These are phyloP conservation scores for Drosophila equinoxialis DNA, from an alignment of 1,140 invertebrate genomes.

Conservation along the genomic window DNA sequence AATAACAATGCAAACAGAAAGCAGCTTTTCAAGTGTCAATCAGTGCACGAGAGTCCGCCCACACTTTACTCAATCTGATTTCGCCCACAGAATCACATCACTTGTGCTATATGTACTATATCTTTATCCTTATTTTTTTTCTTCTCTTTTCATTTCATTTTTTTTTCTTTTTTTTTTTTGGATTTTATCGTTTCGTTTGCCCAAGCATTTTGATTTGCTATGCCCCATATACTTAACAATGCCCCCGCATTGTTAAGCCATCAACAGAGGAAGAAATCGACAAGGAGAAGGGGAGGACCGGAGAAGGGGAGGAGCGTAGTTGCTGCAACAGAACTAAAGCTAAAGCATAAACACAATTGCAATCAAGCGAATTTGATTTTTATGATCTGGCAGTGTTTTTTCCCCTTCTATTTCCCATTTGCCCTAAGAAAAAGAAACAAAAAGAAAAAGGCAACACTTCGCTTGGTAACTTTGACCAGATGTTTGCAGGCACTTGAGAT, in stretches of 20 bases:
- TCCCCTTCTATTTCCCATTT: too few relatives aligned
- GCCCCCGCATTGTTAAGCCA: conserved; percentile 46
- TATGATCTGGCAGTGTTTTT: conserved; percentile 40
- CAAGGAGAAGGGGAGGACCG: too few relatives aligned
- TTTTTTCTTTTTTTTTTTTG: conserved; percentile 15
- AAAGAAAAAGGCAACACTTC: too few relatives aligned
- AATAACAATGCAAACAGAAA: conserved; percentile 49
- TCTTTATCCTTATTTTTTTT: conserved; percentile 20
- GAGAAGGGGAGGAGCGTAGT: background rate
- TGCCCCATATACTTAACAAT: conserved; percentile 39
- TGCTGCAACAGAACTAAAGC: background rate
- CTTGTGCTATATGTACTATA: conserved; percentile 24
- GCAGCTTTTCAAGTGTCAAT: conserved; percentile 62
- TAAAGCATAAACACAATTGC: conserved; percentile 18
- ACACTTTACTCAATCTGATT: conserved; percentile 6
- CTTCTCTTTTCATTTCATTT: too few relatives aligned
- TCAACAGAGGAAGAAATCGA: background rate
- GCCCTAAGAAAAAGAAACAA: too few relatives aligned
- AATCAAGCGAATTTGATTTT: conserved; percentile 42
- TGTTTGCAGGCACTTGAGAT: too few relatives aligned
- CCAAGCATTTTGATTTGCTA: conserved; percentile 50
- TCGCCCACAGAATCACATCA: background rate
- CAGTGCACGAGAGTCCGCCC: conserved; percentile 30
- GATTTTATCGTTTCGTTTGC: conserved; percentile 55
- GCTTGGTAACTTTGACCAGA: too few relatives aligned